Conservation (phyloP, 1,140 invertebrate species). For the Luehdorfia chinensis region DNA sequence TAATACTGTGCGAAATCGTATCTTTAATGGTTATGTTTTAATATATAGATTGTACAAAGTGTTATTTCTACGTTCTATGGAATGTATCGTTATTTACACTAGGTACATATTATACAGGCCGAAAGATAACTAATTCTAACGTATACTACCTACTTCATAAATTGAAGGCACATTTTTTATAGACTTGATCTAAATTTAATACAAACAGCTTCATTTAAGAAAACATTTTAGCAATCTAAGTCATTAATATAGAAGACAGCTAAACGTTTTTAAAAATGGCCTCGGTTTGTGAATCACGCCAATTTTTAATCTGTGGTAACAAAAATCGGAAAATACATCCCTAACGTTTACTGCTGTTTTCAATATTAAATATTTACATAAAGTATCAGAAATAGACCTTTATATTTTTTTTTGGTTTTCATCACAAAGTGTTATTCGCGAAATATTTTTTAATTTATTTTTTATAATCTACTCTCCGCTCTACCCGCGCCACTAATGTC, state of each 20-base stretch:
- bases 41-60: slow-evolving; percentile 19
- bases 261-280: slow-evolving; percentile 3
- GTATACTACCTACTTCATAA: slow-evolving; percentile 49
- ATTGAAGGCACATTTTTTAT: slow-evolving; percentile 72
- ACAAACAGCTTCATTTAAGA: slow-evolving; percentile 14
- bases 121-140: slow-evolving; percentile 45
- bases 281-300: not conserved
- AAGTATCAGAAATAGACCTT: slow-evolving; percentile 38
- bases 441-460: slow-evolving; percentile 44
- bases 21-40: slow-evolving; percentile 12
- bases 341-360: slow-evolving; percentile 17
- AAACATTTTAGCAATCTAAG: slow-evolving; percentile 14
- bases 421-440: slow-evolving; percentile 65
- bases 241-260: slow-evolving; percentile 2
- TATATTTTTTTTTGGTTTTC: slow-evolving; percentile 65
- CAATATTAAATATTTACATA: slow-evolving; percentile 52
- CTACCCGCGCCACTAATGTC: slow-evolving; percentile 11
- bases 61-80: slow-evolving; percentile 27
- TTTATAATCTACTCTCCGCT: slow-evolving; percentile 52
- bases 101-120: slow-evolving; percentile 48
- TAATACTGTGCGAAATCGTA: slow-evolving; percentile 4
- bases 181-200: slow-evolving; percentile 47
- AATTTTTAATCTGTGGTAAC: not conserved
- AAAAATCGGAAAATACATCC: slow-evolving; percentile 3
- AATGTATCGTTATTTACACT: slow-evolving; percentile 53